Base-by-base conservation (phyloP, 2,888 invertebrate genomes). In the Plutella xylostella region DNA sequence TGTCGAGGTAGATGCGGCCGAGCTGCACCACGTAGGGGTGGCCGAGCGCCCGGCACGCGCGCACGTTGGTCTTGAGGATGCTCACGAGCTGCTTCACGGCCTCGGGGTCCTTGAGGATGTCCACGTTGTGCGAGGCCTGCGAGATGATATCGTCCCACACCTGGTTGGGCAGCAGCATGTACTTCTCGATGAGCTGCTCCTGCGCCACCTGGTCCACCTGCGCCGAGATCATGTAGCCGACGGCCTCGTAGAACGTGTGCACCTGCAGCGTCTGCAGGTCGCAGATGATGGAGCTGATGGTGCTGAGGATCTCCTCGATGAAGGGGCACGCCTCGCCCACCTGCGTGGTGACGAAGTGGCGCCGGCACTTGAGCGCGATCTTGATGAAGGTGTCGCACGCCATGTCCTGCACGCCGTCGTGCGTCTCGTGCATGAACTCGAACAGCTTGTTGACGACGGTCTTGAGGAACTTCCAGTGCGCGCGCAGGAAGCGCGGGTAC, bases 301-400 rank as follows among this genome's bases (percentile, higher is more conserved):
- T 94, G 67, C 91, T 90, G 53, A 99, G 87, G 63, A 99, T 98
- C 85, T 99, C 99, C 69, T 99, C 98, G 68, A 99, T 97, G 74
- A 99, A 99, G 42, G 99, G 98, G 85, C 94, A 92, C 31, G 92
- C 90, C 82, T 99, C 99, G 34, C 98, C 98, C 51, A 94, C 91
- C 85, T 99, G 98, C 35, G 94, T 89, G 50, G 93, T 96, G 17
- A 98, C 97, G 85, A 99, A 99, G 83, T 99, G 98, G 58, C 98
- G 88, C 52, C 97, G 89, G 82, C 99, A 99, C 79, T 99, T 99
- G 61, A 97, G 88, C 22, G 99, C 97, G 65, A 99, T 99, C 85
- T 99, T 99, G 58, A 99, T 99, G 72, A 99, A 99, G 33, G 99
- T 99, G 84, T 99, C 99, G 86, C 99, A 99, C 49, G 99, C 99